Conservation (phyloP, 2,113 vertebrate species). For the Brevimyrus niger region DNA sequence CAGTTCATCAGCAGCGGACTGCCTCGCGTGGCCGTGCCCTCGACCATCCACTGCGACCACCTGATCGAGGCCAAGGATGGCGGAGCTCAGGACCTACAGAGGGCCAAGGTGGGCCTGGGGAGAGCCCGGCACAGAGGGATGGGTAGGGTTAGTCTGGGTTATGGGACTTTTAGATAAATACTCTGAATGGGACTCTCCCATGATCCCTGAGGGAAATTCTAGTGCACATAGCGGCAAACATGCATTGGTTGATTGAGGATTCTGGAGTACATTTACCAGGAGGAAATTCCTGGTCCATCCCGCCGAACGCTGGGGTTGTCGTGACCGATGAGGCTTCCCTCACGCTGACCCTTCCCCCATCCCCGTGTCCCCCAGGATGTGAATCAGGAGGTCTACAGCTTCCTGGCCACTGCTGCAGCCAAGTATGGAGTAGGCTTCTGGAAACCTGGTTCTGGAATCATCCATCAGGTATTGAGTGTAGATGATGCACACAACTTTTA, state of each 20-base stretch:
- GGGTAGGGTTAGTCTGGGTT: neutral
- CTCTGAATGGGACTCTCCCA: too few species aligned
- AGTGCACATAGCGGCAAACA: neutral
- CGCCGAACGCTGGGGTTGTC: neutral
- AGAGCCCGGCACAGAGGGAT: neutral
- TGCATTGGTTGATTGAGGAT: neutral
- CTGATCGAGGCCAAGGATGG: conserved; percentile 88
- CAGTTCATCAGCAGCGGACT: conserved; percentile 99
- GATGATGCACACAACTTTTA: neutral
- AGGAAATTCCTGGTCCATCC: neutral
- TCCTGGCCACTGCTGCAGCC: conserved; percentile 79
- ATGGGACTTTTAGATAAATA: too few species aligned
- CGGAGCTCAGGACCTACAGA: conserved; percentile 76
- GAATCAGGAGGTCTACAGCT: conserved; percentile 91
- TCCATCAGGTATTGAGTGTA: conserved; percentile 77
- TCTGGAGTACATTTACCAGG: neutral
- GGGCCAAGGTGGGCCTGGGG: conserved; percentile 72
- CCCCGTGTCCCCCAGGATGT: conserved; percentile 64
- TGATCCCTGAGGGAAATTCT: neutral
- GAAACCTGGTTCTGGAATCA: conserved; percentile 96
- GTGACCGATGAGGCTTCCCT: neutral
- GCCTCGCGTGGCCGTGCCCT: conserved; percentile 84
- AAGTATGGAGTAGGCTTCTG: conserved; percentile 98
- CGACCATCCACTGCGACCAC: conserved; percentile 97
- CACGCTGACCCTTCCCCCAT: neutral